phyloP scores from a whole-genome alignment of 2,113 vertebrate species.

The Lichenostomus cassidix region DNA sequence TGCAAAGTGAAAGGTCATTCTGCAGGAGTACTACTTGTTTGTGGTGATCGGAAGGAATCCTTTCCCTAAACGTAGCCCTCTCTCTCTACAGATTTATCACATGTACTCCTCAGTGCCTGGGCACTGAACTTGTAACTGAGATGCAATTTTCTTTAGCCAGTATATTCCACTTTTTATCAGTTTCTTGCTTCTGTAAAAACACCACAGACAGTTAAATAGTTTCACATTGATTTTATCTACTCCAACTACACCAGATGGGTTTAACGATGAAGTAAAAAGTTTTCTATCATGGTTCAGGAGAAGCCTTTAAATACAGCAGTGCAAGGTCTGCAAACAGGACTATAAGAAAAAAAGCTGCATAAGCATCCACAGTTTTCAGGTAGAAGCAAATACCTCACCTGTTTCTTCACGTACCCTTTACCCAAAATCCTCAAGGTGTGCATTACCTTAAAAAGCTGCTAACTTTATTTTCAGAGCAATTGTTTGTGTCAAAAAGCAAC shows the following conservation, averaged over 20 bases:
- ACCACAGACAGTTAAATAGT: neutral
- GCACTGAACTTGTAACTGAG: neutral
- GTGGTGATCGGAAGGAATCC: neutral
- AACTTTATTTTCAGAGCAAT: neutral
- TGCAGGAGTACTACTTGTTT: neutral
- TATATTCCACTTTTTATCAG: neutral
- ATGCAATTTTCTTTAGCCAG: neutral
- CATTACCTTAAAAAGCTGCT: neutral
- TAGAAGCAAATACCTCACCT: neutral
- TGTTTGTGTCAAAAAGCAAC: accelerated
- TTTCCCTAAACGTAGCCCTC: neutral
- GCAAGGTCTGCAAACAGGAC: neutral
- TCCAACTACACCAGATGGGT: neutral
- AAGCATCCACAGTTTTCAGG: neutral
- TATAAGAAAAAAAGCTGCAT: neutral
- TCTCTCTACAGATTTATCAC: neutral
- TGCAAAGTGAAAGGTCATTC: neutral
- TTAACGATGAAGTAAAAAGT: neutral
- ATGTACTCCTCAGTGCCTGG: neutral
- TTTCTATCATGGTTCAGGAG: neutral
- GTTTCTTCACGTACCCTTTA: neutral
- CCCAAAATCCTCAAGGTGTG: neutral
- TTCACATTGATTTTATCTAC: neutral
- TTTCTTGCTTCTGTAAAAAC: neutral
- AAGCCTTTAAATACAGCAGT: neutral